Percentiles rank a stretch among this genome's conserved stretches.
phyloP scores from a whole-genome alignment of 2,113 vertebrate species.

The Cynocephalus volans region DNA sequence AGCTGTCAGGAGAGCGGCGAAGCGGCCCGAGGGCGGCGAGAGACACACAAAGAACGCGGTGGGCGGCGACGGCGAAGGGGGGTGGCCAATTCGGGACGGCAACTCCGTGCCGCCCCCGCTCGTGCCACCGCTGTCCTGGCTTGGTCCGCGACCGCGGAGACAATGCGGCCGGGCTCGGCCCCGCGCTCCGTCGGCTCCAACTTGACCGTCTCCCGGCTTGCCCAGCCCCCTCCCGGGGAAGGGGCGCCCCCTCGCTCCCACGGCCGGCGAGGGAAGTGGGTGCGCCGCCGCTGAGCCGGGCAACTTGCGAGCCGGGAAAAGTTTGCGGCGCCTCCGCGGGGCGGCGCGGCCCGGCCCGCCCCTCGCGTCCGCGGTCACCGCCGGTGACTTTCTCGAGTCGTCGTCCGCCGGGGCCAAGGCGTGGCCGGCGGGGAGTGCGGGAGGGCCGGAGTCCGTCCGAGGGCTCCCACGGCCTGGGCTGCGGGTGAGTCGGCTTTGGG shows the following conservation, averaged over 20 bases:
- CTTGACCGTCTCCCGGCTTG: not conserved
- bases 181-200: not conserved
- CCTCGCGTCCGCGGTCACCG: constrained; percentile 39
- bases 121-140: not conserved
- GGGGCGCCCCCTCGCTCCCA: constrained; percentile 47
- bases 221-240: constrained; percentile 36
- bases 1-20: constrained; percentile 72
- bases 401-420: not conserved
- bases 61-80: constrained; percentile 79
- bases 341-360: constrained; percentile 43
- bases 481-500: constrained; percentile 62
- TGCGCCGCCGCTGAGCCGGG: not conserved
- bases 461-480: not conserved
- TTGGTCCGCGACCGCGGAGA: constrained; percentile 62
- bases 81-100: not conserved
- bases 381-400: constrained; percentile 50
- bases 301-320: constrained; percentile 79
- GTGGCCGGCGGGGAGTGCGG: not conserved
- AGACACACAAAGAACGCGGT: constrained; percentile 86
- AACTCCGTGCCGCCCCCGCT: not conserved
- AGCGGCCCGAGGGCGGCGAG: constrained; percentile 22
- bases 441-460: not conserved
- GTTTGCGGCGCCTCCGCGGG: constrained; percentile 75
- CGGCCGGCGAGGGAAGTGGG: not conserved
- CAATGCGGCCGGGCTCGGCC: constrained; percentile 57